phyloP scores from a whole-genome alignment of 2,888 invertebrate species.

The Sarcophaga rosellei region DNA sequence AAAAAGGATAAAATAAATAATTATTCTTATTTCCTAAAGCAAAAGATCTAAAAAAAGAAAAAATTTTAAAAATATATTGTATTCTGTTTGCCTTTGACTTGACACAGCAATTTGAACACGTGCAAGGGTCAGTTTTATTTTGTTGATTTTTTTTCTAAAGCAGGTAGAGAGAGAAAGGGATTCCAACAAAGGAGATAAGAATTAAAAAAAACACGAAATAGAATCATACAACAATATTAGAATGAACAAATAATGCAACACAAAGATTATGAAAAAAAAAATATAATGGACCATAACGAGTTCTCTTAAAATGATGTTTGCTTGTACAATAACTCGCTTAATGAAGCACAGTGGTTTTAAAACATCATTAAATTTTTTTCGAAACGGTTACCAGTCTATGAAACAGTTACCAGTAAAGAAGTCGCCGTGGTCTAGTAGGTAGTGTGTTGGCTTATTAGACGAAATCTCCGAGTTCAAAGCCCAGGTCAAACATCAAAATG shows the following conservation, averaged over 20 bases:
- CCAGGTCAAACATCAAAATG: too few species aligned
- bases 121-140: constrained; percentile 76
- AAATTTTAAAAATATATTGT: constrained; percentile 42
- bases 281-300: constrained; percentile 52
- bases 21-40: neutral
- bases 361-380: neutral
- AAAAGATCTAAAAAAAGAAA: constrained; percentile 13
- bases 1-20: neutral
- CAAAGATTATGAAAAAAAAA: constrained; percentile 24
- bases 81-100: constrained; percentile 49
- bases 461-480: too few species aligned
- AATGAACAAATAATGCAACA: neutral
- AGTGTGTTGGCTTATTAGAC: too few species aligned
- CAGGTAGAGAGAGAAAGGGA: constrained; percentile 72
- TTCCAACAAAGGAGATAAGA: constrained; percentile 25
- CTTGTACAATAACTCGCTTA: constrained; percentile 14
- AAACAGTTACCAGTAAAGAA: too few species aligned
- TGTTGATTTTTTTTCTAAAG: constrained; percentile 35
- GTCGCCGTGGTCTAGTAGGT: too few species aligned
- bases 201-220: constrained; percentile 10
- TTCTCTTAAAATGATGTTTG: neutral
- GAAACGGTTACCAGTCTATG: neutral
- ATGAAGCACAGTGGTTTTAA: neutral
- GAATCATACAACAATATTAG: constrained; percentile 12
- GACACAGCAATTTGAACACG: constrained; percentile 75